Conservation (phyloP, 2,888 invertebrate species). For the Odontocolon sp. region DNA sequence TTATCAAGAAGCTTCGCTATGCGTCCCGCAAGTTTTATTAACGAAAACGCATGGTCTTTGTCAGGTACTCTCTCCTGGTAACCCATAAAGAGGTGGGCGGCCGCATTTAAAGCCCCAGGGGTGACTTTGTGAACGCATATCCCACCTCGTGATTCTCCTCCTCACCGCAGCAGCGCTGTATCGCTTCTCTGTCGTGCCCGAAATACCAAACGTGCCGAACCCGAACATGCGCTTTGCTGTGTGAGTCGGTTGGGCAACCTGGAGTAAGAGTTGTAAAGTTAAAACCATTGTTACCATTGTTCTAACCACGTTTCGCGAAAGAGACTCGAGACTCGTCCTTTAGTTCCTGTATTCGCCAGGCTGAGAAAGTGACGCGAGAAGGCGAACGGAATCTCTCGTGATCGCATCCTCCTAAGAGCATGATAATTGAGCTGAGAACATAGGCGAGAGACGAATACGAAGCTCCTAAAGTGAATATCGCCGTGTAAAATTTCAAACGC, state of each 20-base stretch:
- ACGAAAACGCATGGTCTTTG: conserved; percentile 22
- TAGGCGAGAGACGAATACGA: neutral
- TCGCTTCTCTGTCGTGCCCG: conserved; percentile 41
- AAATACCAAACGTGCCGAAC: conserved; percentile 56
- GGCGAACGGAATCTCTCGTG: conserved; percentile 17
- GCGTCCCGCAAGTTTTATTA: conserved; percentile 33
- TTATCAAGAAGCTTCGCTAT: too few relatives aligned
- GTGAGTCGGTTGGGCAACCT: conserved; percentile 1
- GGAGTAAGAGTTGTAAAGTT: conserved; percentile 52
- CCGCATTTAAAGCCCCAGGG: conserved; percentile 52
- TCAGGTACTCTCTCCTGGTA: conserved; percentile 6
- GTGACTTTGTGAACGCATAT: conserved; percentile 54
- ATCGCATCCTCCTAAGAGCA: neutral
- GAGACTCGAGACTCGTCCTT: conserved; percentile 41
- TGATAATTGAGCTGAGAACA: neutral
- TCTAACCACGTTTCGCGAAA: conserved; percentile 52
- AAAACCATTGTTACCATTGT: conserved; percentile 61
- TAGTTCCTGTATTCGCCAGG: neutral
- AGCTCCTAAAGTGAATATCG: neutral
- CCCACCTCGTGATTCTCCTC: conserved; percentile 4
- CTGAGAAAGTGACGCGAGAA: neutral
- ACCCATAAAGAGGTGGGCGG: conserved; percentile 8
- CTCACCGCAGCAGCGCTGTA: conserved; percentile 24
- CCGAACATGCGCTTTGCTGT: conserved; percentile 22
- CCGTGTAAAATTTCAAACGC: neutral